These are phyloP conservation scores for Solenodon paradoxus DNA, from an alignment of 2,113 vertebrate genomes.

Conservation along the genomic window DNA sequence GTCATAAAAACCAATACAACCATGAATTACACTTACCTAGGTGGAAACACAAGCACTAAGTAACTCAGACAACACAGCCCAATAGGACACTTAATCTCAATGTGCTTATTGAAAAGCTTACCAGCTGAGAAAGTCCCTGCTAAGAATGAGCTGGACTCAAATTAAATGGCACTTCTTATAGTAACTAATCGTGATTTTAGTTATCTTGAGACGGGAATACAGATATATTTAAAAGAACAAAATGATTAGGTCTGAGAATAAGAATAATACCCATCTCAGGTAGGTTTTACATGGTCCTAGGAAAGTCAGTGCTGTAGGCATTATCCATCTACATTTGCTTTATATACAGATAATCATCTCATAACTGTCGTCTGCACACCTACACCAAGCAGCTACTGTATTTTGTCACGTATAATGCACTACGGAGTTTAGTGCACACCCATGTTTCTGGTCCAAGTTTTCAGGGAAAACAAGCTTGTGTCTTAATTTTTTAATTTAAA, in stretches of 20 bases:
- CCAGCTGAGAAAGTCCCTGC: background rate
- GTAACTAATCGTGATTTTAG: conserved; percentile 38
- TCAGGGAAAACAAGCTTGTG: no score
- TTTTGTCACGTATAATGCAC: no score
- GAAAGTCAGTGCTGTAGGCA: background rate
- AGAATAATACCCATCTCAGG: background rate
- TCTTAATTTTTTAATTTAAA: no score
- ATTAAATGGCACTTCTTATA: conserved; percentile 40
- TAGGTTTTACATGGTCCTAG: background rate
- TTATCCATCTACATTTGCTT: background rate
- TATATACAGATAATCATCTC: background rate
- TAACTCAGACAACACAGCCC: background rate
- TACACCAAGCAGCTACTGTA: background rate
- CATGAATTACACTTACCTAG: background rate
- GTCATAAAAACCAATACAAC: conserved; percentile 36
- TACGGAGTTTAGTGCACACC: no score
- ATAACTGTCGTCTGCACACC: background rate
- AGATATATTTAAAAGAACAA: background rate
- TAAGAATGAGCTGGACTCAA: conserved; percentile 24
- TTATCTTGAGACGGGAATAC: background rate
- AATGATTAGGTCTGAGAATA: background rate
- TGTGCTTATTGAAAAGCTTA: background rate
- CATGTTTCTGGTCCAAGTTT: no score
- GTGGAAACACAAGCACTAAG: background rate
- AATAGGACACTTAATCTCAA: conserved; percentile 8